Evolutionary conservation across 2,888 invertebrate genomes (phyloP).

Genomic region (Autographa gamma): DNA sequence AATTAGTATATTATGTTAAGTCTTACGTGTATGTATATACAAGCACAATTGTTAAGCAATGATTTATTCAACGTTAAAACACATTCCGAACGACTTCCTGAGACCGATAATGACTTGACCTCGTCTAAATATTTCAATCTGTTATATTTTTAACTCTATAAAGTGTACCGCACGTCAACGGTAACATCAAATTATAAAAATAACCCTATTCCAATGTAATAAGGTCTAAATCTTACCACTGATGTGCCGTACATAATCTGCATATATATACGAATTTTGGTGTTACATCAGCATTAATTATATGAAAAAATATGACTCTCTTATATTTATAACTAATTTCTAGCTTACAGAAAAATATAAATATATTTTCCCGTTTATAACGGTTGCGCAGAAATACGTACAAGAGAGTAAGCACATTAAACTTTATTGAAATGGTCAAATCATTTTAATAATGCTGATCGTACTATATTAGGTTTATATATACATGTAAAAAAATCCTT

Average conservation of each 20-base stretch:
- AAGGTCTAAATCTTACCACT: background rate
- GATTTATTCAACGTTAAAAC: conserved; percentile 23
- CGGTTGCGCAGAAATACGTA: conserved; percentile 30
- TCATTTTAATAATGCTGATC: conserved; percentile 46
- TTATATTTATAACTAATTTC: conserved; percentile 42
- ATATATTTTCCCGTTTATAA: conserved; percentile 43
- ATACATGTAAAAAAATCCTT: conserved; percentile 22
- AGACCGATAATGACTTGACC: conserved; percentile 17
- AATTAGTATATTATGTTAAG: background rate
- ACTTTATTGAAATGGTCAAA: conserved; percentile 22
- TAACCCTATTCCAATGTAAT: background rate
- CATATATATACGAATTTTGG: conserved; percentile 11
- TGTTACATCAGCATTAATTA: conserved; percentile 50
- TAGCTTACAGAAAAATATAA: conserved; percentile 44
- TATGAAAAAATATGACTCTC: conserved; percentile 51
- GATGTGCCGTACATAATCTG: conserved; percentile 7
- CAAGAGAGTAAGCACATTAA: conserved; percentile 34
- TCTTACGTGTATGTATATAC: background rate
- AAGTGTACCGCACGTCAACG: background rate
- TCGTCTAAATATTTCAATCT: conserved; percentile 12
- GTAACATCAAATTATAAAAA: background rate
- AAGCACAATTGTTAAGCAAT: conserved; percentile 38
- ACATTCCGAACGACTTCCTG: background rate
- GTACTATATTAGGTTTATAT: conserved; percentile 25
- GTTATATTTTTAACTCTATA: conserved; percentile 8